Conservation (phyloP, 2,797 vertebrate species). For the Dryobates pubescens region DNA sequence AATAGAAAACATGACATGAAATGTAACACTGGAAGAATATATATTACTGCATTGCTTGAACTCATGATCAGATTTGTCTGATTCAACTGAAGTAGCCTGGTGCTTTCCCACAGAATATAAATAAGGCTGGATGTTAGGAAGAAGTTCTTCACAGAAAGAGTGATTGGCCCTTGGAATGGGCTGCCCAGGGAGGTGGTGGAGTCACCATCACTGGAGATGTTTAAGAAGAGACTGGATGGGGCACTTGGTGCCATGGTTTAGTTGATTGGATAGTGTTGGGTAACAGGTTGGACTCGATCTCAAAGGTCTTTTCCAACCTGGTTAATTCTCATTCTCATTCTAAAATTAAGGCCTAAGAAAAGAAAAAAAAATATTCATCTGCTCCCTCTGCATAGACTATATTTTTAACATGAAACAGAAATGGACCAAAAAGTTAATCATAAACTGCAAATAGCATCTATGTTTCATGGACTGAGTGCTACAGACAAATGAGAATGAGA, state of each 20-base stretch:
- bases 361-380: not conserved
- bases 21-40: not conserved
- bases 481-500: not conserved
- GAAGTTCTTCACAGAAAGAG: no score
- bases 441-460: not conserved
- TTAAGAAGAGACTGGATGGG: no score
- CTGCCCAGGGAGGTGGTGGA: no score
- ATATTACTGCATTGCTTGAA: not conserved
- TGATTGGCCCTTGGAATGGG: no score
- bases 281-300: no score
- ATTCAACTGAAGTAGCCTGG: not conserved
- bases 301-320: no score
- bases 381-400: not conserved
- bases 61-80: not conserved
- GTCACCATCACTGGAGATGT: no score
- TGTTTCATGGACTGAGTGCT: not conserved
- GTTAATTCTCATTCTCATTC: no score
- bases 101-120: not conserved
- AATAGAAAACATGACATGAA: not conserved
- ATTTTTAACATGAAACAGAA: not conserved
- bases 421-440: not conserved
- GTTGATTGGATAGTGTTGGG: no score
- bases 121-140: not conserved
- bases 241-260: no score
- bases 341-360: not conserved